Percentiles rank a stretch among this genome's conserved stretches.
phyloP scores from a whole-genome alignment of 2,113 vertebrate species.

The Rafetus swinhoei region DNA sequence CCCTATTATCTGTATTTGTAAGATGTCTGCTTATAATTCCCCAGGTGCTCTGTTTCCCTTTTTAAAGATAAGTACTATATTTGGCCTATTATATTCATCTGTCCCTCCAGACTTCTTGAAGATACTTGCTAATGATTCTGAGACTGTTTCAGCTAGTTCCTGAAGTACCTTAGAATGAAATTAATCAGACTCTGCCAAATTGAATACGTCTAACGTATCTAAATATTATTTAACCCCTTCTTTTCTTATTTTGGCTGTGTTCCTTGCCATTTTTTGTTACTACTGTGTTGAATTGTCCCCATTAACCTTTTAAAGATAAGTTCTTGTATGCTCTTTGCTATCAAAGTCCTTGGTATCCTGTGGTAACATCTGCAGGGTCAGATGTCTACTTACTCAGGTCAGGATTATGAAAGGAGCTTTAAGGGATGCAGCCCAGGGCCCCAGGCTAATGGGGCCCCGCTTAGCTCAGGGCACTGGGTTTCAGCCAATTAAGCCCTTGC shows the following conservation, averaged over 20 bases:
- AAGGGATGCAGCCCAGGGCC: too few species aligned
- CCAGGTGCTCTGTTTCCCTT: not conserved
- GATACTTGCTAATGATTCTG: not conserved
- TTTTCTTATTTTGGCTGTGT: not conserved
- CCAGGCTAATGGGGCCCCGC: too few species aligned
- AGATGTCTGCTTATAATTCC: not conserved
- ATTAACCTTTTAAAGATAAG: not conserved
- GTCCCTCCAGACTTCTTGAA: not conserved
- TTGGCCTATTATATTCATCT: not conserved
- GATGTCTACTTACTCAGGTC: not conserved
- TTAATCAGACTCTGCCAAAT: not conserved
- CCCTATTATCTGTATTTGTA: not conserved
- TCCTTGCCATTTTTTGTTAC: not conserved
- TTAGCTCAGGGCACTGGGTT: too few species aligned
- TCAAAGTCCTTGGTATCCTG: accelerated
- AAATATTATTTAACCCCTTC: not conserved
- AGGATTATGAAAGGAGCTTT: too few species aligned
- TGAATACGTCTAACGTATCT: not conserved
- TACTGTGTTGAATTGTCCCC: not conserved
- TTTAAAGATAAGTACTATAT: not conserved
- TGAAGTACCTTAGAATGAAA: not conserved
- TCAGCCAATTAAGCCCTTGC: too few species aligned
- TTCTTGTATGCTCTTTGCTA: accelerated
- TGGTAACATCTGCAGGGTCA: not conserved
- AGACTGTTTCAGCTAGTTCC: not conserved